Base-by-base conservation (phyloP, 1,140 invertebrate species). In the Drosophila yakuba region DNA sequence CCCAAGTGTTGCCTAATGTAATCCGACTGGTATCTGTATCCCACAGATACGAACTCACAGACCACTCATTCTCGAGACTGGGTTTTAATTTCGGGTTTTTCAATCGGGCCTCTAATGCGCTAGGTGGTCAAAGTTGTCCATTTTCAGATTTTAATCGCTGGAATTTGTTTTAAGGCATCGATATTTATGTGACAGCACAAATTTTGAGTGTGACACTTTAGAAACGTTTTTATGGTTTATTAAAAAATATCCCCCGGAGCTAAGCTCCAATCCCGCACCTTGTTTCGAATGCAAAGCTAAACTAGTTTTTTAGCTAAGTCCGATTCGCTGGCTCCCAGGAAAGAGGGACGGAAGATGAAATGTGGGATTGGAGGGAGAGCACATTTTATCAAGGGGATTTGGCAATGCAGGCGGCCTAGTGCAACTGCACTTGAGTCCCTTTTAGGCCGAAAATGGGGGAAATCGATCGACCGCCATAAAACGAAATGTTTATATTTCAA, bases 401-500 rank as follows among this genome's bases (percentile, higher is more conserved):
- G 76, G 71, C 75, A 83, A 83, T 52, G 64, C 52, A 71, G 51
- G 48, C 41, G 51, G 15, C 75, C 58, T 79, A 83, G 80, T 76
- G 80, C 59, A 57, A 41, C 51, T 83, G 80, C 84, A 88, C 83
- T 89, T 89, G 81, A 91, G 74, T 88, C 66, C 59, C 74, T 83
- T 84, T 88, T 80, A 68, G 80, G 74, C 54, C 44, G 12, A 41
- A 55, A 59, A 17, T 50, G 50, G 47, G 56, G 43, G 50, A 71
- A 76, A 78, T 73, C 86, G 72, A 89, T 88, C 76, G 80, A 80
- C 64, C 54, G 77, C 58, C 74, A 90, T 88, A 90, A 88, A 88
- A 90, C 73, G 50, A 79, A 90, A 89, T 78, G 78, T 86, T 90
- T 89, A 86, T 90, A 85, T 84, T 67, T 90, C 61, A 52, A 74